These are phyloP conservation scores for Acronicta psi DNA, from an alignment of 2,888 invertebrate species.

Conservation along the genomic window DNA sequence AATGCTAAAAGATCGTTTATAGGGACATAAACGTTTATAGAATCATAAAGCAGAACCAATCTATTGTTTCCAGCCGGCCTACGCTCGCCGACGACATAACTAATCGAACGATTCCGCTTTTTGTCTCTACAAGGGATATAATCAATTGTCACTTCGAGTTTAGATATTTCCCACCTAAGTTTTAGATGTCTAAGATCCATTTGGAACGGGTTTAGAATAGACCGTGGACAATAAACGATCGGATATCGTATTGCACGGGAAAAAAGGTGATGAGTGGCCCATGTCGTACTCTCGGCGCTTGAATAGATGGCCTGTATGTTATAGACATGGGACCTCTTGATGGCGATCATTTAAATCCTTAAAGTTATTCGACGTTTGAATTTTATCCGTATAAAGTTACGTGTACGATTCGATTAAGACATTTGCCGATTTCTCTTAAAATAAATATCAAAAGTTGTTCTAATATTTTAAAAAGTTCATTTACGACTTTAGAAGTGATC, in stretches of 20 bases:
- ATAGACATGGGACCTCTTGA: conserved; percentile 67
- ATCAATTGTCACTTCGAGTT: conserved; percentile 86
- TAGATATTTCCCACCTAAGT: conserved; percentile 81
- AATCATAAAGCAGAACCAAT: conserved; percentile 87
- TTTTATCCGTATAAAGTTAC: conserved; percentile 71
- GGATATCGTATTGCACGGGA: conserved; percentile 85
- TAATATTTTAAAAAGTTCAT: conserved; percentile 13
- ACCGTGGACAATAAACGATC: conserved; percentile 80
- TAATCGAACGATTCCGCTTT: conserved; percentile 86
- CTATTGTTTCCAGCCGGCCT: conserved; percentile 85
- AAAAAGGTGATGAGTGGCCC: conserved; percentile 86
- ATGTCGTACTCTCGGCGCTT: conserved; percentile 75
- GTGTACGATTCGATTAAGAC: conserved; percentile 69
- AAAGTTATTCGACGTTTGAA: conserved; percentile 67
- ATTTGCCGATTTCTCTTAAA: conserved; percentile 55
- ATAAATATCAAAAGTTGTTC: conserved; percentile 17
- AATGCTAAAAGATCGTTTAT: conserved; percentile 87
- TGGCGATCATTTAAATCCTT: conserved; percentile 72
- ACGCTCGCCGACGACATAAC: conserved; percentile 83
- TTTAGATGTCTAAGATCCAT: conserved; percentile 78
- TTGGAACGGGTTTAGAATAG: conserved; percentile 83
- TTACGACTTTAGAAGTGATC: conserved; percentile 12
- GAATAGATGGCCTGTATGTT: conserved; percentile 74
- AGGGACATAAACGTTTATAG: conserved; percentile 87
- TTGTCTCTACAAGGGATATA: conserved; percentile 81